These are phyloP conservation scores for Falco biarmicus DNA, from an alignment of 2,797 vertebrate species.

Conservation along the genomic window DNA sequence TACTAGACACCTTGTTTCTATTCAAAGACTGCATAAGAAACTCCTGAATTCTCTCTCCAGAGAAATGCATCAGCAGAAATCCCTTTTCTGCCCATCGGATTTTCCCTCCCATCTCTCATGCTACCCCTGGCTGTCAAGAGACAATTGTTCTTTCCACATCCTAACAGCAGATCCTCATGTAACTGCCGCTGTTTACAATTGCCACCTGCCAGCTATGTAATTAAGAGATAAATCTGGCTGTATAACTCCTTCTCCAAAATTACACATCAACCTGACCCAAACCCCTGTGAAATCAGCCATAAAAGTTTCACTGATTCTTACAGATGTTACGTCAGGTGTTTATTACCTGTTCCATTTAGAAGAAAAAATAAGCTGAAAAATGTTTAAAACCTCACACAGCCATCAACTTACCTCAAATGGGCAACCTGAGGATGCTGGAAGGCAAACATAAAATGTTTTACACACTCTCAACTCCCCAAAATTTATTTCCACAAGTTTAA, in stretches of 20 bases:
- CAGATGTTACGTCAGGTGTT: not conserved
- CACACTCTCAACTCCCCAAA: not conserved
- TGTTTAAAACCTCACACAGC: not conserved
- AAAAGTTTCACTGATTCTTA: not conserved
- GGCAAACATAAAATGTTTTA: not conserved
- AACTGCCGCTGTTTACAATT: not conserved
- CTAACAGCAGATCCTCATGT: not conserved
- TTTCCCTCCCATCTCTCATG: not conserved
- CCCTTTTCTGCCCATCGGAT: not conserved
- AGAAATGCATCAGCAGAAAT: not conserved
- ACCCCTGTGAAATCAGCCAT: not conserved
- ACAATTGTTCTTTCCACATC: not conserved
- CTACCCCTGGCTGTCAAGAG: not conserved
- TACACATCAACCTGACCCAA: not conserved
- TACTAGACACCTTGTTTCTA: not conserved
- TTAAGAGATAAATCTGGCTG: slow-evolving; percentile 16
- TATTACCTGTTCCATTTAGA: not conserved
- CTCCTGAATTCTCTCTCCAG: not conserved
- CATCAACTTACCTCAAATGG: not conserved
- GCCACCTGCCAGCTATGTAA: not conserved
- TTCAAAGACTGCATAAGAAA: not conserved
- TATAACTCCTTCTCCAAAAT: not conserved
- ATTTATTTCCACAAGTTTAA: not conserved
- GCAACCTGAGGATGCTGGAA: not conserved
- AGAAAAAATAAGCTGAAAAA: not conserved